A percentile compares a stretch with the other conserved stretches of the same genome.
Evolutionary conservation across 2,797 vertebrate genomes (phyloP).

Genomic region (Pachyuromys duprasi): DNA sequence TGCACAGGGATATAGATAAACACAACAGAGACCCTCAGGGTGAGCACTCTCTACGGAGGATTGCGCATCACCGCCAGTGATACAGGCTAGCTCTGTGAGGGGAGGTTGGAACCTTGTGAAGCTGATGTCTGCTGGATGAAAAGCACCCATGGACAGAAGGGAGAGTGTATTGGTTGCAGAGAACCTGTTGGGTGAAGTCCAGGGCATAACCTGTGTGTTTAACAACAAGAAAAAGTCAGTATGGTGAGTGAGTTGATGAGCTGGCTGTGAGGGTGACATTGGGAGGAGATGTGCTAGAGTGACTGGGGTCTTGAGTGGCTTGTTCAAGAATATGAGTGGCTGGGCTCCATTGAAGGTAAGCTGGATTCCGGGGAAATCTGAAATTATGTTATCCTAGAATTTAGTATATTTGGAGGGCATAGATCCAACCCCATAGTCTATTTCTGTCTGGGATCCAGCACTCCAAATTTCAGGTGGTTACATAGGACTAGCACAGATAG

Average conservation of each 20-base stretch:
- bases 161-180: not conserved
- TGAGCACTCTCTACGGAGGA: not conserved
- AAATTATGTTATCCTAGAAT: not conserved
- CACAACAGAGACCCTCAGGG: not conserved
- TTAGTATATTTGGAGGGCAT: not conserved
- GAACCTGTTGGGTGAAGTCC: not conserved
- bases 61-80: not conserved
- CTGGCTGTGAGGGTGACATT: not conserved
- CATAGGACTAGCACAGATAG: not conserved
- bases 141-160: not conserved
- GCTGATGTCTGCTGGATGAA: not conserved
- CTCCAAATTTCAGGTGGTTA: not conserved
- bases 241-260: not conserved
- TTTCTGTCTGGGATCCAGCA: not conserved
- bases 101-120: not conserved
- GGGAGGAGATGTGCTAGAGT: not conserved
- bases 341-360: not conserved
- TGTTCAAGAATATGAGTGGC: not conserved
- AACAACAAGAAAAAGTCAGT: not conserved
- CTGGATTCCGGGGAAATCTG: not conserved
- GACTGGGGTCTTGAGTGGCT: not conserved
- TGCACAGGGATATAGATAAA: not conserved
- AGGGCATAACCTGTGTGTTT: not conserved
- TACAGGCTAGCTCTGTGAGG: not conserved
- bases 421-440: not conserved